Evolutionary conservation across 2,888 invertebrate genomes (phyloP).

Genomic region (Augiades crinisus): DNA sequence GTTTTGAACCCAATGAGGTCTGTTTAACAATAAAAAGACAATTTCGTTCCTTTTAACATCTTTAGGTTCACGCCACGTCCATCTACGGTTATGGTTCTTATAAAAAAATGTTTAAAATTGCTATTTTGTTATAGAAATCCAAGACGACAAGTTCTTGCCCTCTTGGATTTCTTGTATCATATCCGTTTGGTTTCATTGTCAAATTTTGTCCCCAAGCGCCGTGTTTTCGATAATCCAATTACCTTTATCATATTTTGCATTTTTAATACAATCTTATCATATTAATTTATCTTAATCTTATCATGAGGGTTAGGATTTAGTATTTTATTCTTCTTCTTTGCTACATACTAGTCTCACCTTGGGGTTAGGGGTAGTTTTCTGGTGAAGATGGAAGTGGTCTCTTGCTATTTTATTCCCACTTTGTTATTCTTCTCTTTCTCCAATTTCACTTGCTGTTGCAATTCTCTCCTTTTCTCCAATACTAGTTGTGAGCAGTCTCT

Average conservation of each 20-base stretch:
- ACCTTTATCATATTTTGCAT: conserved; percentile 36
- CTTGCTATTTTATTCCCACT: conserved; percentile 32
- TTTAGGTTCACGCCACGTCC: conserved; percentile 1
- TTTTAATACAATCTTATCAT: conserved; percentile 26
- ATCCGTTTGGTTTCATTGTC: conserved; percentile 8
- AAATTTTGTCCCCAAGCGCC: conserved; percentile 22
- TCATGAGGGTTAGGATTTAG: background rate
- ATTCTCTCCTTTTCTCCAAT: conserved; percentile 31
- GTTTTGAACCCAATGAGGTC: background rate
- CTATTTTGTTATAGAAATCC: conserved; percentile 5
- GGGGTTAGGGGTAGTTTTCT: conserved; percentile 23
- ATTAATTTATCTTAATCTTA: background rate
- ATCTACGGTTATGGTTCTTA: background rate
- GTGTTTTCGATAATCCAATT: conserved; percentile 33
- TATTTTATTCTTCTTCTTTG: background rate
- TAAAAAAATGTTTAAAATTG: conserved; percentile 10
- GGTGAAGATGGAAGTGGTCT: conserved; percentile 28
- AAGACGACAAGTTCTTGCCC: conserved; percentile 23
- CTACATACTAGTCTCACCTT: conserved; percentile 20
- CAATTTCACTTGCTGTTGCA: conserved; percentile 30
- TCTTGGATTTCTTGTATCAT: conserved; percentile 22
- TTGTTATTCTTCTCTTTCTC: conserved; percentile 32
- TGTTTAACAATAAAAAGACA: conserved; percentile 21
- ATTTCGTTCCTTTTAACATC: conserved; percentile 25
- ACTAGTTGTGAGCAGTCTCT: conserved; percentile 34